Base-by-base conservation (phyloP, 2,797 vertebrate species). In the Pseudochirops corinnae region DNA sequence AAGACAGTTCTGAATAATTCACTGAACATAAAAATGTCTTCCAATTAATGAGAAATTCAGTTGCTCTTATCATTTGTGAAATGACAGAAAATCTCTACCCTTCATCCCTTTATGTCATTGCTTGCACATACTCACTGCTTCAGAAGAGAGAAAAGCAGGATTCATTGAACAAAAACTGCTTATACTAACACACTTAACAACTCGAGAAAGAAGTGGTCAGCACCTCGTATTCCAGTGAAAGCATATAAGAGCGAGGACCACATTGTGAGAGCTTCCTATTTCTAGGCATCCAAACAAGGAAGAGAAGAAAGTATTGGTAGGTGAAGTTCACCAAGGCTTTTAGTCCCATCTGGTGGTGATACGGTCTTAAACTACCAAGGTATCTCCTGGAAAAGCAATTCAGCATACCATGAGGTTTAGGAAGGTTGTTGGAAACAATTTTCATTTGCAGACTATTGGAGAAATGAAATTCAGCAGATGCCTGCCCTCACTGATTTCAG, bases 61-160 rank as follows among this genome's bases (percentile, higher is more conserved):
- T 55, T 29, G 74, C 74, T 87, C 74, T 87, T 87, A 87, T 87
- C 62, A 91, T 55, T 62, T 55, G 56, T 92, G 3, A 1, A 24
- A 2, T 91, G 46, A 52, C 55, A 90, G 90, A 62, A 95, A 90
- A 56, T 24, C 26, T 87, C 55, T 46, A 18, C 58, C 0, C 1
- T 0, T 82, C 55, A 11, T 95, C 90, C 2, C 31, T 1, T 24
- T 3, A 0, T 10, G 10, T 2, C 0, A 0, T 14, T 58, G 0
- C 74, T 0, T 58, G 56, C 46, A 4, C n/a, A 91, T 46, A 55
- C 33, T 29, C 74, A 11, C 7, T 0, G 6, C 28, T 1, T 53
- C 10, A 0, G 13, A 0, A 18, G 3, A 56, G 55, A 10, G 1
- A 53, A 50, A 62, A 0, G 56, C 0, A 0, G 0, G 24, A 21